phyloP scores from a whole-genome alignment of 2,113 vertebrate species.

The Antechinus flavipes region DNA sequence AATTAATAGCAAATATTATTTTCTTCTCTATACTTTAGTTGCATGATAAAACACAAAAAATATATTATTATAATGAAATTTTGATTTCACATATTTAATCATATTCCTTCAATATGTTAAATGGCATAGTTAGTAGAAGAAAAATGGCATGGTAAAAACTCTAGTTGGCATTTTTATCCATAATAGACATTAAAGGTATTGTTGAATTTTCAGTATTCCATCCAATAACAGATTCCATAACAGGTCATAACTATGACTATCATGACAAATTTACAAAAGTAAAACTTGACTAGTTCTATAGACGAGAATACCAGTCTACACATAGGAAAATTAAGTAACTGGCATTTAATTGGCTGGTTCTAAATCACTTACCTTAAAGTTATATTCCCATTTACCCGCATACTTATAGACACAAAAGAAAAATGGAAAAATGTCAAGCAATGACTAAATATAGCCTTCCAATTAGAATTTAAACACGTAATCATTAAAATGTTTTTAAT shows the following conservation, averaged over 20 bases:
- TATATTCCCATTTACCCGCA: constrained; percentile 97
- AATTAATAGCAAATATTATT: constrained; percentile 33
- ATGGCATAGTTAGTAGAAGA: constrained; percentile 3
- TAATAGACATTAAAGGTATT: neutral
- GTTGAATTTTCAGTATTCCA: neutral
- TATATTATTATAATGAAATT: constrained; percentile 24
- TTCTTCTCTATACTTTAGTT: neutral
- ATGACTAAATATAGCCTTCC: constrained; percentile 17
- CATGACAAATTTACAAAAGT: no score
- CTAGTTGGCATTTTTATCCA: neutral
- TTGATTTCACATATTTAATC: constrained; percentile 21
- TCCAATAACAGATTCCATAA: neutral
- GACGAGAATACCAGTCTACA: neutral
- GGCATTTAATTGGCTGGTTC: neutral
- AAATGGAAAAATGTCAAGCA: constrained; percentile 49
- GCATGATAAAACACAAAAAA: neutral
- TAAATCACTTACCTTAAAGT: constrained; percentile 93
- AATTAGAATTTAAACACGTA: neutral
- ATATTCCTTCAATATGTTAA: neutral
- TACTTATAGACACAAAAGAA: constrained; percentile 85
- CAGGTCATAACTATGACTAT: constrained; percentile 8
- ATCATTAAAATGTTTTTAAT: neutral
- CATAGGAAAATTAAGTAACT: constrained; percentile 3
- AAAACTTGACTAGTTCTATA: neutral
- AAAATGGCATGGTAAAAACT: constrained; percentile 24